These are phyloP conservation scores for Beris morrisii DNA, from an alignment of 2,888 invertebrate species.

Conservation along the genomic window DNA sequence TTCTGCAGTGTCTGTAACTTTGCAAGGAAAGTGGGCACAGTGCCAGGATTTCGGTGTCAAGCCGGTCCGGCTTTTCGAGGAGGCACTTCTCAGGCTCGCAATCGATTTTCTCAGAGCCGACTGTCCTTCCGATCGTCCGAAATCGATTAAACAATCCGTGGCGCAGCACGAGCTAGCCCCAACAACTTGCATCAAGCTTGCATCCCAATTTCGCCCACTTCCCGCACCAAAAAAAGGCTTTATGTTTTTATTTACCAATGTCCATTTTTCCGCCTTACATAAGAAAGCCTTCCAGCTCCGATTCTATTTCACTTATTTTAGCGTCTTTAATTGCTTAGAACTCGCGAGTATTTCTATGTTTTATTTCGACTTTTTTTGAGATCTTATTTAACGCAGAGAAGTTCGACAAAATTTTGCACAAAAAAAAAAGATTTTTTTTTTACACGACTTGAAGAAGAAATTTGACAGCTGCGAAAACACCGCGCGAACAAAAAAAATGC, in stretches of 20 bases:
- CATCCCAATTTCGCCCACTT: too few species aligned
- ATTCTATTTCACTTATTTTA: not conserved
- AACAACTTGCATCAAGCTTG: too few species aligned
- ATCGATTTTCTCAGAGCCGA: not conserved
- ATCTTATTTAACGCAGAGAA: not conserved
- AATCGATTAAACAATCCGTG: too few species aligned
- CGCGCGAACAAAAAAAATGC: conserved; percentile 11
- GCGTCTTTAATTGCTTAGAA: not conserved
- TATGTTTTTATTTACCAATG: conserved; percentile 15
- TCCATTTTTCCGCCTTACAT: conserved; percentile 20
- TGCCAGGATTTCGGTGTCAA: not conserved
- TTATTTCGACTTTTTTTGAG: not conserved
- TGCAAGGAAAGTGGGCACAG: too few species aligned
- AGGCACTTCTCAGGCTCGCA: not conserved
- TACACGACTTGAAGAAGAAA: conserved; percentile 18
- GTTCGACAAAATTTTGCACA: conserved; percentile 7
- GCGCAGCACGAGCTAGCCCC: too few species aligned
- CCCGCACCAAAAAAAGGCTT: too few species aligned
- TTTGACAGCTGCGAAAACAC: conserved; percentile 19
- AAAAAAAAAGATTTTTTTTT: conserved; percentile 8
- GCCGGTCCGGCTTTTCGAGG: conserved; percentile 1
- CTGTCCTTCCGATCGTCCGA: too few species aligned
- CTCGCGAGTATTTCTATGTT: not conserved
- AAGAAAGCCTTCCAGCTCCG: conserved; percentile 8
- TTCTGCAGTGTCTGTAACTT: too few species aligned